These are phyloP conservation scores for Ormyrus thymus DNA, from an alignment of 2,888 invertebrate genomes.

Conservation along the genomic window DNA sequence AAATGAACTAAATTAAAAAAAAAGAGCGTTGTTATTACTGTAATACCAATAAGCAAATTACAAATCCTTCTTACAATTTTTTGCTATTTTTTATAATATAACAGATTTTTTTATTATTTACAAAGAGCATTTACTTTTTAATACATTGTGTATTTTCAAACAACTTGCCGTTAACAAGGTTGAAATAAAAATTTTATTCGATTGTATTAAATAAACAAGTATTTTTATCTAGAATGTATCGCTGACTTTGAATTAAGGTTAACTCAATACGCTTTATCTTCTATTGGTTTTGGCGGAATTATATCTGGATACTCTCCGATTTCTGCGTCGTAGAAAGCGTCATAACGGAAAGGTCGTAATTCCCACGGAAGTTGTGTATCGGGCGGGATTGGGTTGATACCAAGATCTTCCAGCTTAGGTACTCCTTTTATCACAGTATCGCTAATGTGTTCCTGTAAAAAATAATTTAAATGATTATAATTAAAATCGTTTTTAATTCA, in stretches of 20 bases:
- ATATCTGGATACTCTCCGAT: slow-evolving; percentile 85
- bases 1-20: slow-evolving; percentile 42
- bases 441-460: slow-evolving; percentile 83
- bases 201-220: slow-evolving; percentile 35
- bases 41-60: background rate
- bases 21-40: slow-evolving; percentile 16
- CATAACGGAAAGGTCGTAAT: slow-evolving; percentile 82
- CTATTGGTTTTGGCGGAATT: slow-evolving; percentile 78
- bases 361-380: slow-evolving; percentile 73
- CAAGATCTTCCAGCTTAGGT: slow-evolving; percentile 92
- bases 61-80: background rate
- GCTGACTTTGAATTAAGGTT: background rate
- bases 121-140: slow-evolving; percentile 35
- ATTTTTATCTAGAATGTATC: slow-evolving; percentile 38
- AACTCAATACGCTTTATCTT: background rate
- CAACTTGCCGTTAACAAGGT: slow-evolving; percentile 2
- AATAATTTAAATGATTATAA: background rate
- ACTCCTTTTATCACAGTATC: slow-evolving; percentile 81
- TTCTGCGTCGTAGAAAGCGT: slow-evolving; percentile 84
- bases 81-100: slow-evolving; percentile 25
- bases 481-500: no score
- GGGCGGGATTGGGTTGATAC: slow-evolving; percentile 79
- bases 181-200: slow-evolving; percentile 13
- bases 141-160: slow-evolving; percentile 26
- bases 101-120: slow-evolving; percentile 53